A percentile compares a stretch with the other conserved stretches of the same genome.
Evolutionary conservation across 2,113 vertebrate genomes (phyloP).

Genomic region (Campylomormyrus numenius): DNA sequence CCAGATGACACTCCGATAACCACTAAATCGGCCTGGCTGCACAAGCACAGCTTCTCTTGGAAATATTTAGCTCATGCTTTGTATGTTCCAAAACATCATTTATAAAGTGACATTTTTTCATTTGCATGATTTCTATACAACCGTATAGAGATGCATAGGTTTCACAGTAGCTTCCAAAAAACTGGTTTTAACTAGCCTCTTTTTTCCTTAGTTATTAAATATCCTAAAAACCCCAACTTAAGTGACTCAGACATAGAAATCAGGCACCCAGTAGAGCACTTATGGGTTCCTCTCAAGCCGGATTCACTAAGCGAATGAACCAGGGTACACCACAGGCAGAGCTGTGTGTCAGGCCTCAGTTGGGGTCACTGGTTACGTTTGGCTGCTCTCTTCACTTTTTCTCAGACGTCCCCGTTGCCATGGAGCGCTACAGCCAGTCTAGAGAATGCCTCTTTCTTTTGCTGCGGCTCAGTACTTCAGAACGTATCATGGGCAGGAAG

Average conservation of each 20-base stretch:
- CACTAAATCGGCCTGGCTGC: not conserved
- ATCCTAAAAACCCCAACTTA: not conserved
- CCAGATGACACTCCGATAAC: not conserved
- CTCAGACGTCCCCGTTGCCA: slow-evolving; percentile 33
- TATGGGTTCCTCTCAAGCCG: not conserved
- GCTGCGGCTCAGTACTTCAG: slow-evolving; percentile 12
- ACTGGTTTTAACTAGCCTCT: not conserved
- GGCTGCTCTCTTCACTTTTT: not conserved
- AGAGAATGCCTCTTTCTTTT: slow-evolving; percentile 41
- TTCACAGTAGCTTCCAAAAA: not conserved
- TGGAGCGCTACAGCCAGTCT: slow-evolving; percentile 31
- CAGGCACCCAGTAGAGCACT: not conserved
- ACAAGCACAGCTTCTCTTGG: not conserved
- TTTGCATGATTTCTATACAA: not conserved
- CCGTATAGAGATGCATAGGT: not conserved
- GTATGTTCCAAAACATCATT: not conserved
- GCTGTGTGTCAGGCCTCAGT: not conserved
- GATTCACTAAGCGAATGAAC: not conserved
- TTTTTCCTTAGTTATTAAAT: not conserved
- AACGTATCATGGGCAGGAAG: not conserved
- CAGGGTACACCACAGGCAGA: not conserved
- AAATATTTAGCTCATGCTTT: not conserved
- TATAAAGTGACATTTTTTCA: not conserved
- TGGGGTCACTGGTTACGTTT: not conserved
- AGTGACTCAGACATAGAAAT: not conserved